Percentiles rank a stretch among this genome's conserved stretches.
Conservation (phyloP, 2,888 invertebrate species). For the Chelonus formosanus region DNA sequence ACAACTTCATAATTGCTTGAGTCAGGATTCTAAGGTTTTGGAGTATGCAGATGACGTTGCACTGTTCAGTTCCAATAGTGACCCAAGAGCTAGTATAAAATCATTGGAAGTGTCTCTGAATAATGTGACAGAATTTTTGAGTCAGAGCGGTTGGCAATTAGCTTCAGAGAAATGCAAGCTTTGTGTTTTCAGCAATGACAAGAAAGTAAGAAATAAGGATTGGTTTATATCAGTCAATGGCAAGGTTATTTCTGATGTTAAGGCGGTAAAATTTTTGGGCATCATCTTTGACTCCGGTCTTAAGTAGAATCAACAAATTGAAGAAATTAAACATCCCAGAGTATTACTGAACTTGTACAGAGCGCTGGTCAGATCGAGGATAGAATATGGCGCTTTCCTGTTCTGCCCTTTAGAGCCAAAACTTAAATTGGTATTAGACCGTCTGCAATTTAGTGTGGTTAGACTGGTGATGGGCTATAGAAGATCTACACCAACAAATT, state of each 20-base stretch:
- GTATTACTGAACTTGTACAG: slow-evolving; percentile 29
- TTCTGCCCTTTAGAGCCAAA: not conserved
- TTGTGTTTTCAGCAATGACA: not conserved
- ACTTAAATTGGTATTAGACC: not conserved
- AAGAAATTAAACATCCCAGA: slow-evolving; percentile 14
- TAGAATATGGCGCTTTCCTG: slow-evolving; percentile 30
- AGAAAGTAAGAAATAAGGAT: not conserved
- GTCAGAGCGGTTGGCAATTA: not conserved
- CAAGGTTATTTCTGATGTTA: not conserved
- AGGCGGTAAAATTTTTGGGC: slow-evolving; percentile 12
- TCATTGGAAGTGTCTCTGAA: not conserved
- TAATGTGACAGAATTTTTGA: not conserved
- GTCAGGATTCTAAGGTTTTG: not conserved
- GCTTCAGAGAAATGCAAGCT: not conserved
- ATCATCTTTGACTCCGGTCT: slow-evolving; percentile 12
- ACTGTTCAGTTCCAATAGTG: not conserved
- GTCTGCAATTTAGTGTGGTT: slow-evolving; percentile 22
- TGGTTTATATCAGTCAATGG: slow-evolving; percentile 5
- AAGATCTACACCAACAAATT: slow-evolving; percentile 31
- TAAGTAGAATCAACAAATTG: slow-evolving; percentile 13
- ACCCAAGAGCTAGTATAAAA: not conserved
- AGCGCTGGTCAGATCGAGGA: slow-evolving; percentile 28
- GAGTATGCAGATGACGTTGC: slow-evolving; percentile 7
- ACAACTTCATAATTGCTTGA: not conserved
- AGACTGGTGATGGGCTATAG: slow-evolving; percentile 18